Base-by-base conservation (phyloP, 2,888 invertebrate genomes). In the Diplazon laetatorius region DNA sequence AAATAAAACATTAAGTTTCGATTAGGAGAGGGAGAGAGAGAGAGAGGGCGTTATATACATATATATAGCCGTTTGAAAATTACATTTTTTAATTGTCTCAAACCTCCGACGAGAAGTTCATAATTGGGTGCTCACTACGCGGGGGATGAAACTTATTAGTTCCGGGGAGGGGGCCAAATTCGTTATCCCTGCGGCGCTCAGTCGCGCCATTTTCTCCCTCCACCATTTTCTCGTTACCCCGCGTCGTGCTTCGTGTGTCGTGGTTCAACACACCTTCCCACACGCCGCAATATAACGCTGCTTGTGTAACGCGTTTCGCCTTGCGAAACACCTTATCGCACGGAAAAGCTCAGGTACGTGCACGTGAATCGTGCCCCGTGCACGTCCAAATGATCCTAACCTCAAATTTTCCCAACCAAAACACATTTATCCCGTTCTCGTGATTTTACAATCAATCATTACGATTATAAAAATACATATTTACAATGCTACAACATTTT, bases 111-210 rank as follows among this genome's bases (percentile, higher is more conserved):
- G 66, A 88, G 84, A 84, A 89, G 87, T 89, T 89, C 89, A 89
- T 89, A 89, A 89, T 89, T 89, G 89, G n/a, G 89, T 89, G 88
- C 89, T 89, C 89, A 89, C 89, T 88, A 89, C 89, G 89, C 86
- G 89, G 89, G 87, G 89, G 89, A 89, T 89, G 89, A 89, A 89
- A 88, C 89, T 89, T 89, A 89, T 89, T 89, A 88, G 87, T 85
- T 84, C 87, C 83, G 81, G 85, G 42, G 46, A 30, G 76, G 79
- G 65, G 69, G 71, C 63, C 72, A 79, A n/a, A n/a, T n/a, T n/a
- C n/a, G n/a, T n/a, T n/a, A n/a, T n/a, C n/a, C n/a, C 75, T 71
- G 42, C 71, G 66, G 70, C 80, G 81, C 20, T 81, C 72, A 60
- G 50, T 37, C 52, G 46, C 50, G 46, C 50, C 39, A 59, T 72